These are phyloP conservation scores for Diplazon laetatorius DNA, from an alignment of 2,888 invertebrate genomes.

Conservation along the genomic window DNA sequence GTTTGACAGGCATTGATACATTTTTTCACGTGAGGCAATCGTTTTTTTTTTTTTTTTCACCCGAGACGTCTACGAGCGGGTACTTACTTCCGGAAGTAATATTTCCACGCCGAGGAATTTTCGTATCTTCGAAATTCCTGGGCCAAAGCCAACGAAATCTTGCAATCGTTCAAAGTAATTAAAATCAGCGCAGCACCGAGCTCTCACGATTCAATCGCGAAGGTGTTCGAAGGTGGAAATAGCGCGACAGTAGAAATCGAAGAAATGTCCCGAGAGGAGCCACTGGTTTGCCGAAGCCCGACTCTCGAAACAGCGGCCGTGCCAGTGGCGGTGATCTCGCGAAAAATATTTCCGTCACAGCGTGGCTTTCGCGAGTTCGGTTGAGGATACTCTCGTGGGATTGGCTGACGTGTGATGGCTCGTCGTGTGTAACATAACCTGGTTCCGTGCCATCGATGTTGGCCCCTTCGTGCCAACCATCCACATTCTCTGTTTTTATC, in stretches of 20 bases:
- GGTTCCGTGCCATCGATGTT: constrained; percentile 63
- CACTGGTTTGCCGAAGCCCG: constrained; percentile 31
- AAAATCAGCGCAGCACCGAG: background rate
- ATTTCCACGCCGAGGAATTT: too few relatives aligned
- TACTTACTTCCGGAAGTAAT: too few relatives aligned
- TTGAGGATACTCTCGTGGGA: constrained; percentile 17
- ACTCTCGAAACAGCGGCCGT: constrained; percentile 25
- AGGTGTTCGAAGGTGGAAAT: background rate
- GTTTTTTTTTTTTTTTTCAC: too few relatives aligned
- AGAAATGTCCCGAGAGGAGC: constrained; percentile 35
- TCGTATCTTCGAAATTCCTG: too few relatives aligned
- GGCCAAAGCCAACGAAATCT: too few relatives aligned
- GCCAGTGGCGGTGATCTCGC: constrained; percentile 41
- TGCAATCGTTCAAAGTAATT: too few relatives aligned
- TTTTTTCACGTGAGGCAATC: too few relatives aligned
- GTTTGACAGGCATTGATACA: too few relatives aligned
- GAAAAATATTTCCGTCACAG: constrained; percentile 58
- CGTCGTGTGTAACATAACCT: constrained; percentile 62
- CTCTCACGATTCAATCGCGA: background rate
- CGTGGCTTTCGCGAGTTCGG: background rate
- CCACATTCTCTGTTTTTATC: constrained; percentile 13
- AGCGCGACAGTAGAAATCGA: constrained; percentile 13
- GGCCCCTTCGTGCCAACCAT: constrained; percentile 1
- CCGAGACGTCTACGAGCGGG: too few relatives aligned
- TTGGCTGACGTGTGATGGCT: constrained; percentile 46